Conservation (phyloP, 2,113 vertebrate species). For the Sminthopsis crassicaudata region DNA sequence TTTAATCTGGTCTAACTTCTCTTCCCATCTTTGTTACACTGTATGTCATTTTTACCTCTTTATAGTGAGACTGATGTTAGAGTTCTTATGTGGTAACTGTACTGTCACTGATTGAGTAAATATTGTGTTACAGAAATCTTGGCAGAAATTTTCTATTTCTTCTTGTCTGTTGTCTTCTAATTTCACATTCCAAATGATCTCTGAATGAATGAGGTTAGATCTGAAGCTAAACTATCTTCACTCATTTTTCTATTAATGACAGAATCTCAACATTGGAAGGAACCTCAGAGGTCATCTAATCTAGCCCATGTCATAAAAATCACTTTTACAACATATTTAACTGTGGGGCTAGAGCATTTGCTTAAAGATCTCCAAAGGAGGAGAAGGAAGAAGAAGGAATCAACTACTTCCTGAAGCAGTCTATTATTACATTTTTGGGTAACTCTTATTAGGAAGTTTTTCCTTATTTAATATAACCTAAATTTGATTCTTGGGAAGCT, state of each 20-base stretch:
- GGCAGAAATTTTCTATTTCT: too few species aligned
- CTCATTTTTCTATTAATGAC: neutral
- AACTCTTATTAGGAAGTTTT: neutral
- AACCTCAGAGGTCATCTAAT: neutral
- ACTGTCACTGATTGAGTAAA: too few species aligned
- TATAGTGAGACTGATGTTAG: too few species aligned
- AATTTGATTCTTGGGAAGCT: neutral
- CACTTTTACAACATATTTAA: neutral
- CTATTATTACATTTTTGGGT: neutral
- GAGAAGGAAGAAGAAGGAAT: neutral
- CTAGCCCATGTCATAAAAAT: neutral
- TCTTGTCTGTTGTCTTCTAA: too few species aligned
- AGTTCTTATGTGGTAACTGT: too few species aligned
- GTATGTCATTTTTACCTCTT: too few species aligned
- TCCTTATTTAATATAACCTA: neutral
- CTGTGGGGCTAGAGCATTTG: neutral
- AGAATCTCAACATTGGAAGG: neutral
- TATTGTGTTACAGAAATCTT: too few species aligned
- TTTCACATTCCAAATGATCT: too few species aligned
- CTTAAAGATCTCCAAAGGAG: neutral
- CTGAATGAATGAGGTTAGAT: too few species aligned
- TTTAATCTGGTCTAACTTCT: too few species aligned
- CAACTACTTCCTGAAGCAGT: neutral
- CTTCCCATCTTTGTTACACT: too few species aligned
- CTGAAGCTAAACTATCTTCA: neutral